Conservation (phyloP, 2,797 vertebrate species). For the Echeneis naucrates region DNA sequence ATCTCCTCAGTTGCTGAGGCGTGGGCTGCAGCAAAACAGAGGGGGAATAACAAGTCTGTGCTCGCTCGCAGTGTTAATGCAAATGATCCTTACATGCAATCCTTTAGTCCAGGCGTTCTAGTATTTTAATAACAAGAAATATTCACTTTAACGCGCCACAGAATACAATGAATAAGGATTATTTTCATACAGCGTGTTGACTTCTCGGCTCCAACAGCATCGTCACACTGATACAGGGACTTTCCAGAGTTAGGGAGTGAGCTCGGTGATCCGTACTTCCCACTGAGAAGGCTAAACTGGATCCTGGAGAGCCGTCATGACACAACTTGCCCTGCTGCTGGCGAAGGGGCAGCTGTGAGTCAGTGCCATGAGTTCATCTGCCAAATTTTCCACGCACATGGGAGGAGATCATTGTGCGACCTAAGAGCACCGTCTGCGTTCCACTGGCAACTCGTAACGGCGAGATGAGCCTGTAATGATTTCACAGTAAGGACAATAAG, state of each 20-base stretch:
- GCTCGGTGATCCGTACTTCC: slow-evolving; percentile 67
- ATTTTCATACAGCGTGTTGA: background rate
- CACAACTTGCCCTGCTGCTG: slow-evolving; percentile 59
- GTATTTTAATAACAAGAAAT: slow-evolving; percentile 32
- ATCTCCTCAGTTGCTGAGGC: slow-evolving; percentile 23
- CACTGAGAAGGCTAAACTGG: slow-evolving; percentile 56
- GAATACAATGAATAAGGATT: slow-evolving; percentile 17
- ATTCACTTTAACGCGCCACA: slow-evolving; percentile 37
- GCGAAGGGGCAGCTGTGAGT: slow-evolving; percentile 2
- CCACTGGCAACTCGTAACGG: background rate
- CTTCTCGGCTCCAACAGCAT: background rate
- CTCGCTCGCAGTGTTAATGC: slow-evolving; percentile 8
- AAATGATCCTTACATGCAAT: slow-evolving; percentile 37
- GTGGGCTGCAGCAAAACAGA: slow-evolving; percentile 12
- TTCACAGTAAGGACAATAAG: background rate
- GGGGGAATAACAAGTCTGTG: slow-evolving; percentile 15
- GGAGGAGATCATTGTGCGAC: background rate
- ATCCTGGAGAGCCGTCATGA: slow-evolving; percentile 65
- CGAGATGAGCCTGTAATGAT: background rate
- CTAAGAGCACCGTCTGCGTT: background rate
- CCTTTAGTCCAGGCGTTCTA: background rate
- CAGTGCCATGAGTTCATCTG: background rate
- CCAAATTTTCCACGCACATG: background rate
- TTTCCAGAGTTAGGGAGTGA: slow-evolving; percentile 55
- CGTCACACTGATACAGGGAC: slow-evolving; percentile 36